A percentile compares a stretch with the other conserved stretches of the same genome.
Evolutionary conservation across 2,888 invertebrate species (phyloP).

Genomic region (Digitonthophagus gazella): DNA sequence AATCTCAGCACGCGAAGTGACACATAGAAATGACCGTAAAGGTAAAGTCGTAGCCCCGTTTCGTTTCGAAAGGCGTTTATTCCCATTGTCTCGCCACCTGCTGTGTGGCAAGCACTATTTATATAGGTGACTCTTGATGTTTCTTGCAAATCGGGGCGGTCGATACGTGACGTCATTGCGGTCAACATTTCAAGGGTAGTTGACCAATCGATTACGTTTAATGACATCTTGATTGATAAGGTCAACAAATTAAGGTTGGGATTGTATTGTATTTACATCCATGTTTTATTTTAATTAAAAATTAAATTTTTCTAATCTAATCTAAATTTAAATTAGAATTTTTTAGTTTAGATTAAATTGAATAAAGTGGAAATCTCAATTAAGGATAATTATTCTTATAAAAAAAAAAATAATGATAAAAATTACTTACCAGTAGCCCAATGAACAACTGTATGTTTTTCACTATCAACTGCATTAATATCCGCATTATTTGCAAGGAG

Average conservation of each 20-base stretch:
- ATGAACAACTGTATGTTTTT: constrained; percentile 93
- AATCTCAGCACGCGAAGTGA: too few relatives aligned
- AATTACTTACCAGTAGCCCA: constrained; percentile 87
- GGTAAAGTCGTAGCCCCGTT: too few relatives aligned
- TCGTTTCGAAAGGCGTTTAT: not conserved
- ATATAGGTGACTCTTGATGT: constrained; percentile 22
- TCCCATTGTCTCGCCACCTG: constrained; percentile 1
- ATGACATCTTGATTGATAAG: not conserved
- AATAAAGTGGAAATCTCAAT: too few relatives aligned
- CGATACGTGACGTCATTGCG: constrained; percentile 32
- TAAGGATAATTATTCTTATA: too few relatives aligned
- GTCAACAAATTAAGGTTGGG: not conserved
- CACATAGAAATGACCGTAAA: too few relatives aligned
- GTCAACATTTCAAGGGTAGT: constrained; percentile 34
- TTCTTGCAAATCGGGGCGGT: constrained; percentile 25
- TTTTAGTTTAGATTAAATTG: too few relatives aligned
- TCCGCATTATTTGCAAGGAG: constrained; percentile 86
- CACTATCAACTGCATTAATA: constrained; percentile 86
- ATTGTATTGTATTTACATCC: too few relatives aligned
- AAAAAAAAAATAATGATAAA: not conserved
- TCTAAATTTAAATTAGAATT: too few relatives aligned
- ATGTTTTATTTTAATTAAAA: too few relatives aligned
- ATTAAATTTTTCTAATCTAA: too few relatives aligned
- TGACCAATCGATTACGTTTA: constrained; percentile 20
- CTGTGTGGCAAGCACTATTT: constrained; percentile 11